Evolutionary conservation across 2,888 invertebrate genomes (phyloP), one percentile per base, ranked within the genome.

Genomic region (Bimastos eiseni): DNA sequence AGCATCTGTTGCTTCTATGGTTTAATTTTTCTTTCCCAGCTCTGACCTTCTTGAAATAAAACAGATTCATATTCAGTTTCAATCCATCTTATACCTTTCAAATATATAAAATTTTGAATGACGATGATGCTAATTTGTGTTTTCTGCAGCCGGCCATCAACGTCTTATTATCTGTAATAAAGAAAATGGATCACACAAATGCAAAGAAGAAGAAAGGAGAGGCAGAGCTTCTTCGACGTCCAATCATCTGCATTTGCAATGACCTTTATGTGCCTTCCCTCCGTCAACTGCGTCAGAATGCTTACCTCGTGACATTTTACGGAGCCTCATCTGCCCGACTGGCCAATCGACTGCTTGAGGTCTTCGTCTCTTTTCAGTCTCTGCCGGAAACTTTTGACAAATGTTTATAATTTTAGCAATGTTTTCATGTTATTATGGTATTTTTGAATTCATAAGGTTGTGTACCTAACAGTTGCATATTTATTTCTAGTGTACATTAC

Each of bases 191-290:
- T 24, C 38, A 44, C 17, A 38, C 90, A 33, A 93, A 93, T 33
- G 95, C 84, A 33, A 93, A 93, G 91, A 94, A 94, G 92, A 94
- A 94, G 91, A 93, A 94, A 92, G 93, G 94, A 86, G 93, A 94
- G 83, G 93, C 36, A 36, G 93, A 92, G 33, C 91, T 94, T 8
- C 95, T 98, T 90, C 96, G 96, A 92, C 96, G 99, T 90, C 99
- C 99, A 0, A 97, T 99, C 55, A 98, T 99, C 92, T 99, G 99
- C 94, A 99, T 99, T 92, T 99, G 99, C 94, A 99, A 99, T 94
- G 98, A 99, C 94, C 96, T 97, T 93, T 99, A 97, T 94, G 95
- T 94, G 13, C 97, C 98, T 0, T 97, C 98, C 0, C 95, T 99
- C 92, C 96, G 98, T 91, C 96, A 97, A 33, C 95, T 98, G 91